A percentile compares a stretch with the other conserved stretches of the same genome.
Conservation (phyloP, 1,140 invertebrate species). For the Procambarus clarkii region DNA sequence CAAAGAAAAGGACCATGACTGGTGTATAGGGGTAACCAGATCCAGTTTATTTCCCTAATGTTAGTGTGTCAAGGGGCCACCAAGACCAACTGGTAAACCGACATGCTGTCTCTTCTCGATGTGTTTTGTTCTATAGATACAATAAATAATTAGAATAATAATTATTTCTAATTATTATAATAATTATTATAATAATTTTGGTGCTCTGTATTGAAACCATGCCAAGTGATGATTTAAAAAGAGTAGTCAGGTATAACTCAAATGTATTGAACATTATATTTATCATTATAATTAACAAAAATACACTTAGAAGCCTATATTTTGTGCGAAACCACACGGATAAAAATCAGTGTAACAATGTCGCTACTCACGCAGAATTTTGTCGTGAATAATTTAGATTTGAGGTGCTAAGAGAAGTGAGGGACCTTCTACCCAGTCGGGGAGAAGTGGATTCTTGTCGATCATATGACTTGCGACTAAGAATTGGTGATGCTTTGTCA, state of each 20-base stretch:
- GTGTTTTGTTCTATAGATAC: too few species aligned
- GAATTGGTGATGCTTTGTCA: slow-evolving; percentile 62
- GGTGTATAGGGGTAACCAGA: too few species aligned
- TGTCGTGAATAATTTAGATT: slow-evolving; percentile 65
- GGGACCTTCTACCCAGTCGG: slow-evolving; percentile 73
- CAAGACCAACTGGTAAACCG: too few species aligned
- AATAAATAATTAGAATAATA: too few species aligned
- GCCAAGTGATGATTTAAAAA: too few species aligned
- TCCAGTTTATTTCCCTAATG: too few species aligned
- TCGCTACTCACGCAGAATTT: slow-evolving; percentile 68
- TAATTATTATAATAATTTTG: too few species aligned
- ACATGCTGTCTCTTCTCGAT: too few species aligned
- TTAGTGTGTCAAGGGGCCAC: too few species aligned
- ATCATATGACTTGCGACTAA: slow-evolving; percentile 69
- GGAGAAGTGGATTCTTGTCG: slow-evolving; percentile 75
- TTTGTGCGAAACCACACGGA: not conserved
- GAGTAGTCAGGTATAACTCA: not conserved
- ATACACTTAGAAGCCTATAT: not conserved
- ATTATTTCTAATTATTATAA: too few species aligned
- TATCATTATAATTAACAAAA: not conserved
- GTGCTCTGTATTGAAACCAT: too few species aligned
- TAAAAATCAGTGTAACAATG: not conserved
- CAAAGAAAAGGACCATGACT: too few species aligned
- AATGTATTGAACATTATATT: not conserved
- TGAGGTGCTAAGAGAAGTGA: slow-evolving; percentile 72